Percentiles rank a stretch among this genome's conserved stretches.
Conservation (phyloP, 1,140 invertebrate species). For the Leptopilina clavipes region DNA sequence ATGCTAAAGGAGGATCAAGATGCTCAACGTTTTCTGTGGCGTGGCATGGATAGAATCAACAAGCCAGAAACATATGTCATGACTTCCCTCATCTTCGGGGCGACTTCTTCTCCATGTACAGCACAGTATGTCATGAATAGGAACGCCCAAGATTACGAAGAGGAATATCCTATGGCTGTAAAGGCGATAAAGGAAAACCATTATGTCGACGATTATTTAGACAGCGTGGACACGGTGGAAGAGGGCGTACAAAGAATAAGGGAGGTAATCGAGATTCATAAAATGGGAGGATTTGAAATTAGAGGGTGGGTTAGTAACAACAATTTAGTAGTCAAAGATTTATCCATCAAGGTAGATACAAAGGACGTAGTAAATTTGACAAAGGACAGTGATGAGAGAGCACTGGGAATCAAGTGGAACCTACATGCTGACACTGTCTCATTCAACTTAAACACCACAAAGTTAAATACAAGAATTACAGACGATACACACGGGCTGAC, state of each 20-base stretch:
- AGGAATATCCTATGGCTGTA: slow-evolving; percentile 49
- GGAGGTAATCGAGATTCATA: slow-evolving; percentile 57
- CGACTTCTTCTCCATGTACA: slow-evolving; percentile 57
- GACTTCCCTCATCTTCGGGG: slow-evolving; percentile 61
- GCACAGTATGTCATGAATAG: slow-evolving; percentile 60
- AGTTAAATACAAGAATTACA: neutral
- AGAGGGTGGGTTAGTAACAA: slow-evolving; percentile 36
- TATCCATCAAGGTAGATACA: neutral
- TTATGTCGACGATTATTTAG: slow-evolving; percentile 64
- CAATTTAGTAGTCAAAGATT: neutral
- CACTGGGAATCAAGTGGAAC: slow-evolving; percentile 34
- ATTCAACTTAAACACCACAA: neutral
- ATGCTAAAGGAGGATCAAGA: neutral
- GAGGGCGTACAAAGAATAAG: slow-evolving; percentile 45
- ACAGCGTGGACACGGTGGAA: slow-evolving; percentile 47
- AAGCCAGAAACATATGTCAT: neutral
- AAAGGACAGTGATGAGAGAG: neutral
- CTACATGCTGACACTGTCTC: neutral
- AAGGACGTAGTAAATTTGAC: neutral
- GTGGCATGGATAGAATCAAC: slow-evolving; percentile 4
- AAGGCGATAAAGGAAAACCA: slow-evolving; percentile 51
- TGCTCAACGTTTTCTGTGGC: no score
- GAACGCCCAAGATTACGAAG: slow-evolving; percentile 53
- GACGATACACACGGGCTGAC: slow-evolving; percentile 39
- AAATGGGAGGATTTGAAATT: slow-evolving; percentile 34